These are phyloP conservation scores for Xanthorhoe designata DNA, from an alignment of 2,888 invertebrate species.

Conservation along the genomic window DNA sequence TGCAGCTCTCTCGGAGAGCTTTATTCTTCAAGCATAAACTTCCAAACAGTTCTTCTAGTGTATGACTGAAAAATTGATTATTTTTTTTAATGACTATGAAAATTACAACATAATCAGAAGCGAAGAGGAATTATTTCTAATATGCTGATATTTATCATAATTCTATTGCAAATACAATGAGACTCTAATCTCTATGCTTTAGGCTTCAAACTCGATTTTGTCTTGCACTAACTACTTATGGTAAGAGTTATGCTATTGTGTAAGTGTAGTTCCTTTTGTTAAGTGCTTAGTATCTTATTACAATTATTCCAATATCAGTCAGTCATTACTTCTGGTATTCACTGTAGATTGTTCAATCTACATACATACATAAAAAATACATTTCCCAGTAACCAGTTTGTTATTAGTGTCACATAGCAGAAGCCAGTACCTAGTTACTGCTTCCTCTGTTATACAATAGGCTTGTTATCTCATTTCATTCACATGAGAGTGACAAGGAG, in stretches of 20 bases:
- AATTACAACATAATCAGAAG: too few relatives aligned
- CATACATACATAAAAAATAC: background rate
- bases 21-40: slow-evolving; percentile 67
- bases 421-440: background rate
- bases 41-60: slow-evolving; percentile 69
- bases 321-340: background rate
- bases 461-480: background rate
- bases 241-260: too few relatives aligned
- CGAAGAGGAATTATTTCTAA: too few relatives aligned
- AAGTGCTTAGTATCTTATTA: too few relatives aligned
- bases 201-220: too few relatives aligned
- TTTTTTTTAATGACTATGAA: too few relatives aligned
- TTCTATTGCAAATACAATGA: too few relatives aligned
- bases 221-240: too few relatives aligned
- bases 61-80: slow-evolving; percentile 55
- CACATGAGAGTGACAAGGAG: background rate
- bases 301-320: too few relatives aligned
- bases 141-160: too few relatives aligned
- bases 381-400: slow-evolving; percentile 10
- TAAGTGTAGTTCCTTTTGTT: too few relatives aligned
- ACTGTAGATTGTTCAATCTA: background rate
- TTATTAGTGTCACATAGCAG: slow-evolving; percentile 4
- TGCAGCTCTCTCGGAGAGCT: slow-evolving; percentile 62
- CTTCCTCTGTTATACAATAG: background rate
- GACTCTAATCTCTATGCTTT: too few relatives aligned